Evolutionary conservation across 2,888 invertebrate species (phyloP), one percentile per base, ranked within the genome.

Genomic region (Liopterus haemorrhoidalis): DNA sequence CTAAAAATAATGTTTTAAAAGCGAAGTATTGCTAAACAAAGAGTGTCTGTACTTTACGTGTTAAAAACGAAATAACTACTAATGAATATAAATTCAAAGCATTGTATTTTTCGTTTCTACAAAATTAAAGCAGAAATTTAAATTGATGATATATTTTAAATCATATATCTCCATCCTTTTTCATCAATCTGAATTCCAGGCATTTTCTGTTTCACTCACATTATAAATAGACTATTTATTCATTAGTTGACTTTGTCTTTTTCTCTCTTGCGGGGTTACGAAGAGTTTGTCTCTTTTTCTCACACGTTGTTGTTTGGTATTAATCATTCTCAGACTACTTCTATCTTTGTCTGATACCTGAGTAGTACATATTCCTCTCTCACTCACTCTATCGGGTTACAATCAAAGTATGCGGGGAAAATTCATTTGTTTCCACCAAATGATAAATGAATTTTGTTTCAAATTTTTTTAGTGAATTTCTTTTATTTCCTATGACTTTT

Each of bases 391-490:
- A 62, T 63, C 62, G 61, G 58, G 58, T 58, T 60, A 61, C 58
- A 63, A 65, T 64, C 64, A 56, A 54, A 57, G 60, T 57, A 52
- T 56, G 57, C 59, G 58, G 58, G 58, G 60, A 59, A 63, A 64
- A 64, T 64, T 63, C 64, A 64, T 65, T 65, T 65, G 64, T 64
- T 65, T 63, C 61, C 63, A 63, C 39, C 62, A 64, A 63, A 63
- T 65, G 65, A 65, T 63, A 64, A 64, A 65, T 64, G 64, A 60
- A 45, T 45, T 39, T 45, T 32, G 38, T 18, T 45, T 32, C 32
- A 21, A 32, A 32, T 41, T 41, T 41, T 36, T 14, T 15, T 11
- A 5, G 9, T 57, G 58, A 56, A 54, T 51, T 55, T 59, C 55
- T 55, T 54, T 57, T 59, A 61, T 60, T 58, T 57, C 25, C 41